These are phyloP conservation scores for Ichneumoninae sp. DNA, from an alignment of 2,888 invertebrate genomes.

Conservation along the genomic window DNA sequence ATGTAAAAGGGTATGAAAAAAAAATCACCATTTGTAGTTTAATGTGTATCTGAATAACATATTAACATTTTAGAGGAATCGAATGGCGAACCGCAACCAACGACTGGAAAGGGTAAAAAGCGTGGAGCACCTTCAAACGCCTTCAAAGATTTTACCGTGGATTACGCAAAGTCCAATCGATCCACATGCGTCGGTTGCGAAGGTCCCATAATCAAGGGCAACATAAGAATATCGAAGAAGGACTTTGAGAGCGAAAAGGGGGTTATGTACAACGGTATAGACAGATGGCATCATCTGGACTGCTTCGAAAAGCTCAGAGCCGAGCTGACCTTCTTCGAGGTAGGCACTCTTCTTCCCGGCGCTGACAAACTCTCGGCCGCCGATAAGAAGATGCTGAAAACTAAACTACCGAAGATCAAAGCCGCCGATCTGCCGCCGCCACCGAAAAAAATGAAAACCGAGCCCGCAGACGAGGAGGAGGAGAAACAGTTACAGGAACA, in stretches of 20 bases:
- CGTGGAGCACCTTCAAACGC: constrained; percentile 85
- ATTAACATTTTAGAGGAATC: constrained; percentile 65
- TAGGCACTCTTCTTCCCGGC: constrained; percentile 91
- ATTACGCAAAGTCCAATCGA: constrained; percentile 94
- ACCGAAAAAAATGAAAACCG: constrained; percentile 89
- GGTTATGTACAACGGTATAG: constrained; percentile 92
- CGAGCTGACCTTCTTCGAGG: constrained; percentile 90
- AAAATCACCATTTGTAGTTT: background rate
- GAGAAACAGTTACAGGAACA: constrained; percentile 89
- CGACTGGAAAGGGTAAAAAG: constrained; percentile 84
- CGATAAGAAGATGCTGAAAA: constrained; percentile 88
- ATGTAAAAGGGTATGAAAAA: constrained; percentile 72
- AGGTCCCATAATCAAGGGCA: constrained; percentile 91
- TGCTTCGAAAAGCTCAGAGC: constrained; percentile 93
- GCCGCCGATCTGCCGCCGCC: constrained; percentile 86
- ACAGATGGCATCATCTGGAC: constrained; percentile 95
- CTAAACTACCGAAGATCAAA: constrained; percentile 86
- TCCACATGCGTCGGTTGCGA: constrained; percentile 94
- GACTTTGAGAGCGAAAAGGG: constrained; percentile 93
- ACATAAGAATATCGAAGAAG: constrained; percentile 91
- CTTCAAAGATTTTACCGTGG: constrained; percentile 90
- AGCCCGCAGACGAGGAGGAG: constrained; percentile 86
- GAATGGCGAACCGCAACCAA: constrained; percentile 79
- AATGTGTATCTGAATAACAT: no score
- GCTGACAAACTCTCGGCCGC: constrained; percentile 89